Conservation (phyloP, 2,888 invertebrate species). For the Aphidius colemani region DNA sequence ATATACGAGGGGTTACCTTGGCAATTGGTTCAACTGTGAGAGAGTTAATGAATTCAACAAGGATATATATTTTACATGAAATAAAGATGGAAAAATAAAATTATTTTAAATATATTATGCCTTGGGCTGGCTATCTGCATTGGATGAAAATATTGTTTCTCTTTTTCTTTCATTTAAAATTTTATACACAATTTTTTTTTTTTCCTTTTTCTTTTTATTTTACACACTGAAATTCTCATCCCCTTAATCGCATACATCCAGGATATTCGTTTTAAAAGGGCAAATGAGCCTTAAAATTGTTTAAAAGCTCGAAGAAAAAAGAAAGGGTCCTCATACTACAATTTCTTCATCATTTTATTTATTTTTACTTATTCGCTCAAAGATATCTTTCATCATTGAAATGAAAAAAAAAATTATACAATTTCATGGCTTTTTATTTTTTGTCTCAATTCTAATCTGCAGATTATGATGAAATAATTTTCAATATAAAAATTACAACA, state of each 20-base stretch:
- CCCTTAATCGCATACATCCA: slow-evolving; percentile 34
- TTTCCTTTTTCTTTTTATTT: no score
- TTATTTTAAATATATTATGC: no score
- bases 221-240: slow-evolving; percentile 31
- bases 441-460: not conserved
- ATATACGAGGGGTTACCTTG: slow-evolving; percentile 55
- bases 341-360: slow-evolving; percentile 15
- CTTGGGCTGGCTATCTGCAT: no score
- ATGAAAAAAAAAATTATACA: not conserved
- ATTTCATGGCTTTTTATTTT: not conserved
- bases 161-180: no score
- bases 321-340: slow-evolving; percentile 39
- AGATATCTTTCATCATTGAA: not conserved
- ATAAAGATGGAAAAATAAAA: not conserved
- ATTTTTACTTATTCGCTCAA: slow-evolving; percentile 6
- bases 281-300: slow-evolving; percentile 62
- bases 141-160: no score
- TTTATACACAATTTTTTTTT: no score
- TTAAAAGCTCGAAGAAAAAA: slow-evolving; percentile 56
- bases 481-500: no score
- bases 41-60: not conserved
- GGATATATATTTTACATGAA: slow-evolving; percentile 38
- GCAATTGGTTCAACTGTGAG: slow-evolving; percentile 24
- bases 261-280: slow-evolving; percentile 59
- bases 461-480: no score